Evolutionary conservation across 2,113 vertebrate species (phyloP), one percentile per base, ranked within the genome.

Genomic region (Sylvilagus bachmani): DNA sequence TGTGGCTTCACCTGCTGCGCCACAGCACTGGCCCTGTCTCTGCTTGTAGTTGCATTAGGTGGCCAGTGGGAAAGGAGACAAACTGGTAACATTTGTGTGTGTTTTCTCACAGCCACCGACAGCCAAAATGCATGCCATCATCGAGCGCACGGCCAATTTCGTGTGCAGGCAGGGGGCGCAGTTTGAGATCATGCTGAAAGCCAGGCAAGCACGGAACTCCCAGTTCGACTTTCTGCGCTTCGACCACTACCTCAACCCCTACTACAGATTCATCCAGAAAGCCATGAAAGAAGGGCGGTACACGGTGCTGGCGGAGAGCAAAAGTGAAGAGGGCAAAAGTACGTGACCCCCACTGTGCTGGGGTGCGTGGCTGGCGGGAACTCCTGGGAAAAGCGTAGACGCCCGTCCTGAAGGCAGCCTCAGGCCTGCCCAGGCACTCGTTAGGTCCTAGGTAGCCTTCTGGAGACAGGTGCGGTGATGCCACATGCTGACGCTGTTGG

Each of bases 231-330:
- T 99, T 82, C 98, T 99, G 71, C 98, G 99, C 0, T 99, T 99
- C 44, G 99, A 99, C 97, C 99, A 99, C 98, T 99, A 99, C 98
- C 98, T 99, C 98, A 99, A 99, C 93, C 99, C 99, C 73, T 99
- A 99, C 98, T 99, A 99, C 98, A 99, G 99, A 95, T 99, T 99
- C 98, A 99, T 99, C 97, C 99, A 99, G 97, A 99, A 98, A 83
- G 99, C 99, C 49, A 99, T 99, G 99, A 99, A 99, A 74, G 99
- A 99, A 81, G 99, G 99, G 5, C 99, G 99, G 44, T 99, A 99
- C 5, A 98, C 98, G 0, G 91, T 98, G 4, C 94, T 94, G 91
- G 98, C 99, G 0, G 98, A 98, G 51, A 98, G 90, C 93, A 99
- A 99, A 95, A 97, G 91, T 0, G 99, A 99, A 0, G 98, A 99